Conservation (phyloP, 2,888 invertebrate species). For the Alcis repandata region DNA sequence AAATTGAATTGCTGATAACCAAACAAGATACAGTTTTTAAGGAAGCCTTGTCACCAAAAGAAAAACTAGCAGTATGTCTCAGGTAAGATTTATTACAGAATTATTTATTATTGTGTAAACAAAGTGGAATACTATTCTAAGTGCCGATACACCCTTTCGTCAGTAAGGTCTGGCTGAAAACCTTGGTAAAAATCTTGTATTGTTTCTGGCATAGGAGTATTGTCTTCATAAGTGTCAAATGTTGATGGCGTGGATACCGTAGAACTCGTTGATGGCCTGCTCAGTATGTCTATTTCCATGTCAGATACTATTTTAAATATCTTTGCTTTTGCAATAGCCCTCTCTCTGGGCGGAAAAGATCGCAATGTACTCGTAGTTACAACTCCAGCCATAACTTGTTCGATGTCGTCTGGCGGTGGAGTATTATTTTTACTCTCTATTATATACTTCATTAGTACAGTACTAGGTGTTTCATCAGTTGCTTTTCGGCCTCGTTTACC, state of each 20-base stretch:
- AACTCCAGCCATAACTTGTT: constrained; percentile 11
- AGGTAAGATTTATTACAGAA: constrained; percentile 46
- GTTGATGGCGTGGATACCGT: constrained; percentile 34
- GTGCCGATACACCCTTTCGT: constrained; percentile 40
- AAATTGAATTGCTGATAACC: constrained; percentile 10
- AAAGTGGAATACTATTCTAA: constrained; percentile 37
- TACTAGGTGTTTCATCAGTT: constrained; percentile 24
- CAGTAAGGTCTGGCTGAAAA: constrained; percentile 36
- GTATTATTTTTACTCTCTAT: constrained; percentile 37
- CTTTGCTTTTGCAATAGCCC: constrained; percentile 48
- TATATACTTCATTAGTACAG: constrained; percentile 44
- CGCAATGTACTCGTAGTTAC: constrained; percentile 22
- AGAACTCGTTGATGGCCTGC: constrained; percentile 12
- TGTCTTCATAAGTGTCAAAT: constrained; percentile 32
- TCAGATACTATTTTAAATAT: constrained; percentile 46
- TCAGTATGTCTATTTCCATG: constrained; percentile 47
- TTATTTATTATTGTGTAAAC: constrained; percentile 44
- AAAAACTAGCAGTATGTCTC: constrained; percentile 46
- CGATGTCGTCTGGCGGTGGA: constrained; percentile 38
- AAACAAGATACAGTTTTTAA: constrained; percentile 36
- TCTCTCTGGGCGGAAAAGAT: constrained; percentile 39
- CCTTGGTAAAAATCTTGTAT: constrained; percentile 30
- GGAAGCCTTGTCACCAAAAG: constrained; percentile 41
- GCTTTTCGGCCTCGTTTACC: constrained; percentile 5
- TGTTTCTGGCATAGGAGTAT: constrained; percentile 40